Evolutionary conservation across 2,113 vertebrate genomes (phyloP), one percentile per base, ranked within the genome.

Genomic region (Daboia siamensis): DNA sequence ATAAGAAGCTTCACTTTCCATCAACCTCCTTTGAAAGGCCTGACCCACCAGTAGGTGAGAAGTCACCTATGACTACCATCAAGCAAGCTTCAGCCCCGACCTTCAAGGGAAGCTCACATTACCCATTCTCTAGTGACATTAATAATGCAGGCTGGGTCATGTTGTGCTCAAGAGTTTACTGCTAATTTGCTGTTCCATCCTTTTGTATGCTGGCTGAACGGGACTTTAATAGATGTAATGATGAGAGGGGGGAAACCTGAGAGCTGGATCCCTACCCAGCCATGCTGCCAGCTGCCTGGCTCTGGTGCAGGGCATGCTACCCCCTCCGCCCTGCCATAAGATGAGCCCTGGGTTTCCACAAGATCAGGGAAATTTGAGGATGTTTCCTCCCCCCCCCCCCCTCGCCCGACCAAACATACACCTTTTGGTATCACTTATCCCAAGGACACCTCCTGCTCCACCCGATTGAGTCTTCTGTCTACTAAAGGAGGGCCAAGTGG

Each of bases 181-280:
- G 93, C 95, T 96, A 96, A 96, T 96, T 93, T 95, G 95, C 94
- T 95, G 92, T 96, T 92, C 95, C 88, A 69, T 93, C 94, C 94
- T 92, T 93, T 96, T 96, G 94, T 96, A 87, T 87, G 90, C 92
- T 88, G 87, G 87, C 92, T n/a, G 74, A 91, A 92, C 93, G 86
- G 56, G 93, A 94, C 93, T 96, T 96, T 96, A 96, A 96, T 96
- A 94, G 94, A 96, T 96, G 95, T 96, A 96, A 96, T 94, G 95
- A 94, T 91, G 94, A 95, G 94, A 94, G 93, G 89, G 88, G 17
- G 90, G 95, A 94, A 96, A 96, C 61, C 88, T 90, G 93, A 96
- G 92, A 93, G 91, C 92, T 85, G 80, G 93, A 91, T 94, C 93
- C 93, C 90, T 64, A 57, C 93, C 89, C 87, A 92, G 90, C 93